Conservation (phyloP, 1,140 invertebrate species). For the Acyrthosiphon pisum region DNA sequence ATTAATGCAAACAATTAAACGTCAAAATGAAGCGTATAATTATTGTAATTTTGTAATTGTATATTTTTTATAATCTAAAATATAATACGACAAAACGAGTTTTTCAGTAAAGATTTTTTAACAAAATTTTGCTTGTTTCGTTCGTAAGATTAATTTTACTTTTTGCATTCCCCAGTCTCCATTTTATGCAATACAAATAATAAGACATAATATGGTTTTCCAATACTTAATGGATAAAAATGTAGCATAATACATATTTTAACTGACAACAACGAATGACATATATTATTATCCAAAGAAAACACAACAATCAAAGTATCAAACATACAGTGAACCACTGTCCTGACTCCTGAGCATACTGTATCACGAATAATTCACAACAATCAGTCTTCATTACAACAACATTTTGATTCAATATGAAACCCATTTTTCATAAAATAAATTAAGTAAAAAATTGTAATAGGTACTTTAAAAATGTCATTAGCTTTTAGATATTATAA, state of each 20-base stretch:
- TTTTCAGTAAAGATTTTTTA: not conserved
- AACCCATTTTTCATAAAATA: not conserved
- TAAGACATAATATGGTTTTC: not conserved
- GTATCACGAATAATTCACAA: too few species aligned
- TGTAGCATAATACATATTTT: not conserved
- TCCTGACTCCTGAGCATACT: too few species aligned
- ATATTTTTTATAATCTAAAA: not conserved
- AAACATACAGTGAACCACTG: not conserved
- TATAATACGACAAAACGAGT: not conserved
- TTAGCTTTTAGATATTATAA: too few species aligned
- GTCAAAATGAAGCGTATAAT: not conserved
- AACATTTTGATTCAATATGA: not conserved
- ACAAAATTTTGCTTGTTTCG: too few species aligned
- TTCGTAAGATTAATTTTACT: too few species aligned
- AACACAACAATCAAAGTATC: not conserved
- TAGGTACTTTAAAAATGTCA: not conserved
- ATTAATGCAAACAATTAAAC: not conserved
- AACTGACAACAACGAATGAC: not conserved
- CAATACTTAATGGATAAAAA: not conserved
- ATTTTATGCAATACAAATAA: not conserved
- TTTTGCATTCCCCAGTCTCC: too few species aligned
- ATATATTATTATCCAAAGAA: not conserved
- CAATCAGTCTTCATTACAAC: too few species aligned
- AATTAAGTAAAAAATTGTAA: not conserved
- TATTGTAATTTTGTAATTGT: not conserved